These are phyloP conservation scores for Trialeurodes vaporariorum DNA, from an alignment of 1,140 invertebrate species.

Conservation along the genomic window DNA sequence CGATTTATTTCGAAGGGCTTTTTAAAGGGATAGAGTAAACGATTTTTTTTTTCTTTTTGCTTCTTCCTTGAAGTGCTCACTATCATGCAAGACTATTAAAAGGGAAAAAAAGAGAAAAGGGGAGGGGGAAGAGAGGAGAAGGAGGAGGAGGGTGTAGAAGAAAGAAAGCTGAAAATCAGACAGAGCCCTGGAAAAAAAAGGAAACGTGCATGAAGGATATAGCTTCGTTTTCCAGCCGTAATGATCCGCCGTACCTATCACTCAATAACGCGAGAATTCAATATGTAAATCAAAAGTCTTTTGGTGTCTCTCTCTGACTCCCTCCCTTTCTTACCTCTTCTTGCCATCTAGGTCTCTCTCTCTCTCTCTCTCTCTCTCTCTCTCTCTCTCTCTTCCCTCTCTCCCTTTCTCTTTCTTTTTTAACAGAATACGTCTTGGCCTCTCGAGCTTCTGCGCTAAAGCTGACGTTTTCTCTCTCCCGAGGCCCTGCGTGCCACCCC, in stretches of 20 bases:
- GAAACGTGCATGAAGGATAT: background rate
- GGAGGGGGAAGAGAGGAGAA: background rate
- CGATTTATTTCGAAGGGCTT: background rate
- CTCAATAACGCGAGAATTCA: background rate
- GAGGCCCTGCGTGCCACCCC: background rate
- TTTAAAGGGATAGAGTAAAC: background rate
- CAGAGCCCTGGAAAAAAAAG: too few species aligned
- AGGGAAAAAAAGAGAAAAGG: background rate
- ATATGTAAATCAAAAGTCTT: slow-evolving; percentile 1
- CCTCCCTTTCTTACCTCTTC: too few species aligned
- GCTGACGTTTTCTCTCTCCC: background rate
- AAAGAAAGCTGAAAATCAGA: background rate
- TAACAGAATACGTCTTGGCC: background rate
- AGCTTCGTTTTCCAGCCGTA: too few species aligned
- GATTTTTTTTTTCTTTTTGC: background rate
- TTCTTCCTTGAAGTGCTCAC: background rate
- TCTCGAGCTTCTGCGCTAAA: too few species aligned
- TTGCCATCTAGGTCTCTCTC: too few species aligned
- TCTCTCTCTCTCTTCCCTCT: background rate
- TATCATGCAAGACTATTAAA: slow-evolving; percentile 1
- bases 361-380: background rate
- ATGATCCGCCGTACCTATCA: background rate
- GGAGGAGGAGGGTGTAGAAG: background rate
- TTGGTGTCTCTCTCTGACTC: too few species aligned
- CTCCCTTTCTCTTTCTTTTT: background rate